These are phyloP conservation scores for Heterodera filipjevi DNA, from an alignment of 2,888 invertebrate genomes.

Conservation along the genomic window DNA sequence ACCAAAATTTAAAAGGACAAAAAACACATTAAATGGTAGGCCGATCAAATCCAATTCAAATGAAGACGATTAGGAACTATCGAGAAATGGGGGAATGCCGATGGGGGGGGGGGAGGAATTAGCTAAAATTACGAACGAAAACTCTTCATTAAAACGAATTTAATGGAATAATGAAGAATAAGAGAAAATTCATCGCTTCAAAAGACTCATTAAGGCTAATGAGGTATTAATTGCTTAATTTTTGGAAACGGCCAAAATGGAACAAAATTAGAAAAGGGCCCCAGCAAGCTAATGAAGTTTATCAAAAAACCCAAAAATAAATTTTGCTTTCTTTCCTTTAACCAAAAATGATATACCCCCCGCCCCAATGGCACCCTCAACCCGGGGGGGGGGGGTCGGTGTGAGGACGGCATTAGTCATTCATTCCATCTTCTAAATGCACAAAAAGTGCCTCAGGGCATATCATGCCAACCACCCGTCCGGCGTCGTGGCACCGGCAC, in stretches of 20 bases:
- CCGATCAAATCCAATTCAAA: too few relatives aligned
- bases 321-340: background rate
- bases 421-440: constrained; percentile 8
- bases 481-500: background rate
- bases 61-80: too few relatives aligned
- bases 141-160: too few relatives aligned
- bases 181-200: background rate
- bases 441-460: constrained; percentile 1
- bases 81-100: too few relatives aligned
- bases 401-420: background rate
- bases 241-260: too few relatives aligned
- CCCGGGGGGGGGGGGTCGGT: background rate
- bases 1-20: too few relatives aligned
- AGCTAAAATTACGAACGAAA: too few relatives aligned
- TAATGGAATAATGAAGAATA: too few relatives aligned
- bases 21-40: too few relatives aligned
- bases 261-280: background rate
- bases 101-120: too few relatives aligned
- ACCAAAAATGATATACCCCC: background rate
- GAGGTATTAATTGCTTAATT: too few relatives aligned
- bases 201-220: too few relatives aligned
- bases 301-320: background rate
- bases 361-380: background rate
- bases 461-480: background rate
- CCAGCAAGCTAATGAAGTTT: background rate